Base-by-base conservation (phyloP, 2,888 invertebrate genomes). In the Phyllotreta cruciferae region DNA sequence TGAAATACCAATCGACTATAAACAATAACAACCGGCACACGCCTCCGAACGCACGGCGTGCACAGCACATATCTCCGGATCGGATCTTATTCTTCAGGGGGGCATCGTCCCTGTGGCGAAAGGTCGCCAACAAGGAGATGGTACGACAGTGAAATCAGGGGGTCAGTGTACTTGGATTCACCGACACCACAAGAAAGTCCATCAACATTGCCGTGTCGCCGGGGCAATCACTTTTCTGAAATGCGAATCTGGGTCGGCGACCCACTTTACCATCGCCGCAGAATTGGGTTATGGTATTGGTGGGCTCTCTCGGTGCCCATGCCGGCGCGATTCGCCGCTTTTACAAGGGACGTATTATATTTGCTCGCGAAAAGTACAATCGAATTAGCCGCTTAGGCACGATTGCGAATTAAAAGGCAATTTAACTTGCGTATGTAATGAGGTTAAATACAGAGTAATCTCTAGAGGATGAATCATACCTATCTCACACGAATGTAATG, bases 81-180 rank as follows among this genome's bases (percentile, higher is more conserved):
- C 50, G 50, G n/a, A 50, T 52, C 52, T 37, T 52, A 52, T 41
- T 63, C 54, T 56, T 63, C 58, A 55, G 62, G 60, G 69, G 70
- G 70, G 67, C 73, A 74, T 69, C 67, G 74, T 72, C 72, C 74
- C 72, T 64, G 65, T 70, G 71, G 73, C 73, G 75, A 76, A 76
- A 76, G 76, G 75, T 76, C 75, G 74, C 36, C 63, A 58, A 56
- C 57, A 60, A 53, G 62, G 63, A 64, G 67, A 68, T 68, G 67
- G 63, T 72, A 69, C 69, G 73, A 68, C 72, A 75, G 76, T 75
- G 75, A 75, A 76, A 76, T 77, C 75, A 69, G 70, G 69, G 71
- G 77, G 75, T 75, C 76, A 75, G 63, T 70, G 74, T 69, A 71
- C 75, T 64, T 62, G 63, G 66, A 49, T 64, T 34, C 58, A 50